Conservation (phyloP, 1,140 invertebrate genomes). For the Artemia franciscana region DNA sequence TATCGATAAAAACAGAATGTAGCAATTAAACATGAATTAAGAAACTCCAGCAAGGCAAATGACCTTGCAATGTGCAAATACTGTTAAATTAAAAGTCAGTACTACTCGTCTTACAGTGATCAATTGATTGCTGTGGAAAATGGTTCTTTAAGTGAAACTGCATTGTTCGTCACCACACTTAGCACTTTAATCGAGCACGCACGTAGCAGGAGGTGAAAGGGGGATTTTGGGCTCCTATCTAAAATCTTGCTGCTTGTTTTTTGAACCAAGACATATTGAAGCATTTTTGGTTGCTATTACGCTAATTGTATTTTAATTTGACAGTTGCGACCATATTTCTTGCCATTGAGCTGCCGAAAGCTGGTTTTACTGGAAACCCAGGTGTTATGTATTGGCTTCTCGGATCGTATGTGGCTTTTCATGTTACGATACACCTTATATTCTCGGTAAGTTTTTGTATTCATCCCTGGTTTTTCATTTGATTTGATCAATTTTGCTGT, state of each 20-base stretch:
- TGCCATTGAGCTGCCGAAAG: conserved; percentile 55
- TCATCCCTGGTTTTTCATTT: no score
- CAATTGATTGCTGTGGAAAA: no score
- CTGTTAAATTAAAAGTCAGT: no score
- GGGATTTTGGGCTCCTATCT: background rate
- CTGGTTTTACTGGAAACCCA: conserved; percentile 51
- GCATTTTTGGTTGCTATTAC: conserved; percentile 6
- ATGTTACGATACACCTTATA: conserved; percentile 65
- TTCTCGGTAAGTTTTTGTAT: conserved; percentile 52
- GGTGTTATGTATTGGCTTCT: conserved; percentile 46
- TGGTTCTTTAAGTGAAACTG: background rate
- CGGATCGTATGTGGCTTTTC: conserved; percentile 63
- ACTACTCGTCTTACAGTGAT: no score
- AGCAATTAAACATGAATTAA: no score
- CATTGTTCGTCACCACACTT: no score
- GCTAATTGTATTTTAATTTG: conserved; percentile 21
- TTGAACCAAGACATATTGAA: conserved; percentile 5
- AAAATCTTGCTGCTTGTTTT: conserved; percentile 3
- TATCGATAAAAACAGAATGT: no score
- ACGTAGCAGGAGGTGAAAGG: no score
- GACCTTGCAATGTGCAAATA: no score
- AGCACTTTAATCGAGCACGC: no score
- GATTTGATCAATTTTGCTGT: no score
- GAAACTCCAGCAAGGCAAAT: no score
- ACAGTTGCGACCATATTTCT: conserved; percentile 81